Evolutionary conservation across 2,888 invertebrate genomes (phyloP), one percentile per base, ranked within the genome.

Genomic region (Allophyes oxyacanthae): DNA sequence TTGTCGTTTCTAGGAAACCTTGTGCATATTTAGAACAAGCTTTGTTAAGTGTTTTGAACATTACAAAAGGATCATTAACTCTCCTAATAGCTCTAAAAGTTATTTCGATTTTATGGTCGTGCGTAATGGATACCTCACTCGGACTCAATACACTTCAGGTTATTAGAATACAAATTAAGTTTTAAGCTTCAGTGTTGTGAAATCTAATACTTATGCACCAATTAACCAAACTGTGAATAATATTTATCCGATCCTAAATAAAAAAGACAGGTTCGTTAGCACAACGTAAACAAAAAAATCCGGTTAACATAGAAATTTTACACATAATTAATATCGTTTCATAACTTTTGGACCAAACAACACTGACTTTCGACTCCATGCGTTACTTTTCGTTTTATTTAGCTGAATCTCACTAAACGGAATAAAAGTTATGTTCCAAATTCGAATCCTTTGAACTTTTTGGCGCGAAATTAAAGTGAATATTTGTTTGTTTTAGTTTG

Each of bases 381-480:
- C 45, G 28, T 25, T 43, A 26, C 9, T 52, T 56, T 64, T 64
- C 41, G 34, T 63, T 69, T 56, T 57, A 41, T 65, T 42, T 43
- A 52, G 4, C 13, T 3, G 14, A 61, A 41, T 40, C 44, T 28
- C 68, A 32, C 32, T 60, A 40, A 62, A 54, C 44, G 48, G 55
- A 66, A 54, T 44, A 10, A 32, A 67, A 64, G 62, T 59, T 38
- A 61, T 40, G 50, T 72, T 69, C 54, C 20, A 40, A 74, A 64
- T 73, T 61, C 28, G 58, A 60, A 69, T 60, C 53, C 54, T 74
- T 75, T 72, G 70, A 75, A 74, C 61, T 60, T 75, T 71, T 63
- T 72, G 57, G 51, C 48, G 69, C 50, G 36, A 32, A 56, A 50
- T 28, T 55, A 41, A 59, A 63, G 51, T 53, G 37, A 51, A 41